Evolutionary conservation across 2,113 vertebrate species (phyloP).

Genomic region (Lanius ludovicianus): DNA sequence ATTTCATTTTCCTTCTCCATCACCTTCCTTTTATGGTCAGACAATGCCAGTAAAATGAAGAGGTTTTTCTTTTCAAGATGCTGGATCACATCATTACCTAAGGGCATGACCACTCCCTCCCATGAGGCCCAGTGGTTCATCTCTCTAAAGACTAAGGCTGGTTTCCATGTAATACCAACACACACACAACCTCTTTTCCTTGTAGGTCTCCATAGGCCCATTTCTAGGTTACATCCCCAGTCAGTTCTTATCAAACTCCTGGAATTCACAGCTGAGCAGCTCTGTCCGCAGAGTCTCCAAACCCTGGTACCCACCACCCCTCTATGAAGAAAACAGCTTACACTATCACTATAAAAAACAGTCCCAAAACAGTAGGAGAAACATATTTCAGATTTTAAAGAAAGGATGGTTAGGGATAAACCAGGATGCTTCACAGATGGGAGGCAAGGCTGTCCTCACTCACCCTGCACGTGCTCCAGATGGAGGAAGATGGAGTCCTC

Average conservation of each 20-base stretch:
- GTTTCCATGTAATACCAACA: background rate
- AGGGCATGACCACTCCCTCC: background rate
- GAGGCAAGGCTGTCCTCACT: conserved; percentile 9
- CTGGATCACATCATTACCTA: background rate
- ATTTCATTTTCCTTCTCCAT: background rate
- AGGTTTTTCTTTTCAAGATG: background rate
- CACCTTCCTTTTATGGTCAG: background rate
- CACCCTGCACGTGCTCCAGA: conserved; percentile 91
- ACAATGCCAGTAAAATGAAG: background rate
- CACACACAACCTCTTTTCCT: background rate
- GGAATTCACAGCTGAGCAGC: background rate
- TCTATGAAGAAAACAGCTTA: background rate
- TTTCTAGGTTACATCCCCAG: background rate
- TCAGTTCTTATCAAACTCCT: background rate
- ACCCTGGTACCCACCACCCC: background rate
- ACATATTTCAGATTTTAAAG: background rate
- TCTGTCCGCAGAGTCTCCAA: background rate
- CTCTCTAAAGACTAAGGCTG: background rate
- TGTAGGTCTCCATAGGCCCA: background rate
- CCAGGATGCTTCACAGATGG: background rate
- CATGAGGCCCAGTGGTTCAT: background rate
- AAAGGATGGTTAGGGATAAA: background rate
- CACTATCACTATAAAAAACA: background rate
- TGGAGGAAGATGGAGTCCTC: conserved; percentile 94
- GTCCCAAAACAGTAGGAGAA: background rate